Evolutionary conservation across 2,113 vertebrate species (phyloP), one percentile per base, ranked within the genome.

Genomic region (Manacus vitellinus): DNA sequence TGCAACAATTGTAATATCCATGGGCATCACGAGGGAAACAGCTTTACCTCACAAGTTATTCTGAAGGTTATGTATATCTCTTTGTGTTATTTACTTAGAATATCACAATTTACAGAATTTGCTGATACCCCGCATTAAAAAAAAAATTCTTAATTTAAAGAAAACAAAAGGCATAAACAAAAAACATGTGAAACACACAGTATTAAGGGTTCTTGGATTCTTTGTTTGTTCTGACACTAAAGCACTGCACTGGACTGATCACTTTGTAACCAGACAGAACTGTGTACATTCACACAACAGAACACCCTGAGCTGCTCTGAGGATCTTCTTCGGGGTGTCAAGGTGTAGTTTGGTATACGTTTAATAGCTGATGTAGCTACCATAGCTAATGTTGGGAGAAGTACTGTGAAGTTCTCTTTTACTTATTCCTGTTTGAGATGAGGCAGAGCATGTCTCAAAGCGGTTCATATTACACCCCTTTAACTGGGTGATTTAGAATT

Each of bases 261-360:
- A 4, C 14, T 87, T 49, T 59, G 13, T 46, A 74, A 47, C 25
- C 3, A 1, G 43, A 37, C 9, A 31, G 63, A 49, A n/a, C 19
- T 8, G 3, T 33, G 22, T 70, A 55, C 0, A 0, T 75, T 72
- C 37, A 22, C 35, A 17, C 24, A 31, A 22, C 14, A 39, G 30
- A 12, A 23, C 19, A 46, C 22, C 2, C 19, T 5, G 8, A 62
- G 23, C 52, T 52, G 21, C 19, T 68, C 41, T 52, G 51, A 37
- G n/a, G 33, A 14, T 41, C 31, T 72, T 66, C 55, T 73, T 55
- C 24, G 10, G 49, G 5, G 7, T 55, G n/a, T 68, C 2, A 5
- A 67, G 46, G 1, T 52, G 12, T 39, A 1, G 0, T 72, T 52
- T 68, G n/a, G 72, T 43, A 46, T 27, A 22, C 23, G 10, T 77